Evolutionary conservation across 2,797 vertebrate genomes (phyloP), one percentile per base, ranked within the genome.

Genomic region (Hemibagrus guttatus): DNA sequence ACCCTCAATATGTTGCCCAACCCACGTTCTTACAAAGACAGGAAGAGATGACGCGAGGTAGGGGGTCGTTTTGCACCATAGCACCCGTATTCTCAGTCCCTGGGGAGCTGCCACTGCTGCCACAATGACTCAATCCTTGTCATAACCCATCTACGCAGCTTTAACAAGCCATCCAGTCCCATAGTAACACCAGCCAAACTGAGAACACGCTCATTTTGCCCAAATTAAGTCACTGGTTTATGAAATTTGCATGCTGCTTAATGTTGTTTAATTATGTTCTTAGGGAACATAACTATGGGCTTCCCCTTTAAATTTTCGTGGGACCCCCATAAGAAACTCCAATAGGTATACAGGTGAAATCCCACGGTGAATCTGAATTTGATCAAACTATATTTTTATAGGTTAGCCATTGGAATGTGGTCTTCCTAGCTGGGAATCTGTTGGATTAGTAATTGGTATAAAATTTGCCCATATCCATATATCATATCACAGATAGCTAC

Each of bases 121-220:
- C 81, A 74, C 81, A 76, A 85, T 88, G 88, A 90, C 66, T 90
- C 90, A 90, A 76, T 76, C 49, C 23, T 78, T 89, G 89, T 86
- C 81, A 86, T 83, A 83, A 78, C 52, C 59, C 68, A 84, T 82
- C 69, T 68, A 89, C 74, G 35, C 63, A 81, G 75, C 71, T 28
- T 88, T 83, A 89, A 88, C 83, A 89, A 89, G 74, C 69, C 21
- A 78, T 85, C 56, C 79, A 63, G 26, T 69, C 6, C 56, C 71
- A 80, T 86, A 63, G 79, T 84, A 84, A 72, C 81, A 87, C 83
- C 72, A 88, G 86, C 69, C 76, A 88, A 88, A 85, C 76, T 88
- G 81, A 84, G 68, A 80, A 84, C 82, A 87, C 61, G 86, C 69
- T 86, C 81, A 78, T 90, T 90, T 89, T 64, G 81, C 85, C 81